Base-by-base conservation (phyloP, 2,797 vertebrate species). In the Acrossocheilus wenchowensis region DNA sequence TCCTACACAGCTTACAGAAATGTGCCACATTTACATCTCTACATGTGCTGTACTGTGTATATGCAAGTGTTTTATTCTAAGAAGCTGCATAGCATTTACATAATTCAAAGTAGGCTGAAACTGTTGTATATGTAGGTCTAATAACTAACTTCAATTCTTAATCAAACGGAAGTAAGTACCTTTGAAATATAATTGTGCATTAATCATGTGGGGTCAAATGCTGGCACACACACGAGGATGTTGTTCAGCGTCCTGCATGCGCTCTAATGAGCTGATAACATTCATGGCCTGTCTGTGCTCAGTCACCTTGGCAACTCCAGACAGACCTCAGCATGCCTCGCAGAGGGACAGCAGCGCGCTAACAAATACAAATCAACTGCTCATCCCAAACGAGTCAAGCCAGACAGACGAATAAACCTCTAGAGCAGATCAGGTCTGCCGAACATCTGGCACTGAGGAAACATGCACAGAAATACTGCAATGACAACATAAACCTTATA, bases 181-280 rank as follows among this genome's bases (percentile, higher is more conserved):
- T 23, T 77, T 78, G 3, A 57, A 62, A 23, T 36, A 23, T 11
- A 17, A 43, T 10, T 19, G 34, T 23, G 74, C 1, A n/a, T 23
- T 14, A n/a, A 8, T 78, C 34, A 60, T 3, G 78, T 45, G 12
- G 23, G 8, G 54, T 79, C n/a, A 78, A 41, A 60, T 41, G 75
- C 54, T n/a, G 75, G 34, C n/a, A 34, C 60, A 26, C 54, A 62
- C 34, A 26, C 23, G 48, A 77, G 74, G 30, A 54, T 39, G 75
- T 39, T 21, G 48, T 75, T n/a, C 21, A 36, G 34, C 60, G 17
- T 50, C 36, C 64, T 69, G 45, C 19, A n/a, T 85, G 64, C 14
- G 48, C 52, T 85, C 39, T 85, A 72, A 85, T 85, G 36, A 60
- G 50, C 83, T 78, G 84, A 85, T 80, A 60, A 85, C 66, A 85